A percentile compares a stretch with the other conserved stretches of the same genome.
These are phyloP conservation scores for Halyomorpha halys DNA, from an alignment of 1,140 invertebrate genomes.

Conservation along the genomic window DNA sequence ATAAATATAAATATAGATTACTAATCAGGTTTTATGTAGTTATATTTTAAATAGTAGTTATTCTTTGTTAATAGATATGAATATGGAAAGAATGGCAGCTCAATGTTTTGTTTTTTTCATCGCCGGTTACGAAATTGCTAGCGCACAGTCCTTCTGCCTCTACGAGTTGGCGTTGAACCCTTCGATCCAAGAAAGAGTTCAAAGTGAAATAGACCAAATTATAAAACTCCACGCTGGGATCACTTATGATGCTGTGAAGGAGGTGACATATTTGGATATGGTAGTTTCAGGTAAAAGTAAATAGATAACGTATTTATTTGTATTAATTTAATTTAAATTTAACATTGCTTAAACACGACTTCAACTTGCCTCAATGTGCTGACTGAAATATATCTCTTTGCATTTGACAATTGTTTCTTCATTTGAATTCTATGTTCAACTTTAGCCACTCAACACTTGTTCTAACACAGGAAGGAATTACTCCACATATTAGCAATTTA, in stretches of 20 bases:
- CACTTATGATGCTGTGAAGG: constrained; percentile 43
- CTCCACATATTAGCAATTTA: too few species aligned
- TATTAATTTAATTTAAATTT: too few species aligned
- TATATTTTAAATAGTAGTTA: background rate
- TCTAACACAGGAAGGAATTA: too few species aligned
- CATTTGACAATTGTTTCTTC: too few species aligned
- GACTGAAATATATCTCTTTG: too few species aligned
- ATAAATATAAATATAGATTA: too few species aligned
- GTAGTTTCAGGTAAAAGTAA: constrained; percentile 39
- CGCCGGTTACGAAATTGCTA: constrained; percentile 53
- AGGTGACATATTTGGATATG: constrained; percentile 45
- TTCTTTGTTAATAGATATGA: constrained; percentile 16
- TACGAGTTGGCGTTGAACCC: constrained; percentile 49
- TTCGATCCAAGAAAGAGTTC: constrained; percentile 45
- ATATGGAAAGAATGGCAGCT: constrained; percentile 29
- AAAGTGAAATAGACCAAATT: constrained; percentile 44
- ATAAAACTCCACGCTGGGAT: constrained; percentile 38
- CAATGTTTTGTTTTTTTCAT: constrained; percentile 41
- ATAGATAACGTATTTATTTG: too few species aligned
- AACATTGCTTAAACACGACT: too few species aligned
- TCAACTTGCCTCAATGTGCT: too few species aligned
- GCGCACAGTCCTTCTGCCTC: constrained; percentile 43
- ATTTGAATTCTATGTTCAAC: too few species aligned
- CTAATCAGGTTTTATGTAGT: too few species aligned
- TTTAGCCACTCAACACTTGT: too few species aligned